Conservation (phyloP, 2,888 invertebrate genomes). For the Eupithecia centaureata region DNA sequence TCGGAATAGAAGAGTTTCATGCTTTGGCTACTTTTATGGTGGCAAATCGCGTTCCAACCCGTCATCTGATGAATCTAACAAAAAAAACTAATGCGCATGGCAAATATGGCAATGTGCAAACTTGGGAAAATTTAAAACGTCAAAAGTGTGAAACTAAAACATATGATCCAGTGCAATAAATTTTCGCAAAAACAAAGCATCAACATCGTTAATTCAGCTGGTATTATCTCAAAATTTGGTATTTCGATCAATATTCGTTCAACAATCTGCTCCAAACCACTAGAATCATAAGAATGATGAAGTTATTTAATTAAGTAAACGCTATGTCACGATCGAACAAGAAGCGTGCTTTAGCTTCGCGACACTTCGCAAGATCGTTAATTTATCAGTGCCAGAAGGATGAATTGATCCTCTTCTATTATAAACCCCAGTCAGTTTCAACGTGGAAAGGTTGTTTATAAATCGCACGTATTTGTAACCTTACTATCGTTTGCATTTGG, state of each 20-base stretch:
- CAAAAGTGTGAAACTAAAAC: no score
- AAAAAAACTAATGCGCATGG: no score
- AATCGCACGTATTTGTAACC: background rate
- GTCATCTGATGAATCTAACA: no score
- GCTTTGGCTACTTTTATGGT: no score
- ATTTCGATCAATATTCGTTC: background rate
- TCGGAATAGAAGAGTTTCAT: no score
- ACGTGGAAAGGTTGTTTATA: background rate
- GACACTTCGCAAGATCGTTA: conserved; percentile 5
- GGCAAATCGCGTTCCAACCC: no score
- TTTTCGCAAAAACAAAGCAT: background rate
- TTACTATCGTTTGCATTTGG: background rate
- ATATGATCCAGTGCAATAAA: background rate
- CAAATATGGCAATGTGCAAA: no score
- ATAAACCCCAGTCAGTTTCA: background rate
- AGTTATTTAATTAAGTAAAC: conserved; percentile 2
- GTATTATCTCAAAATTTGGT: background rate
- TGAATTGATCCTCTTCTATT: conserved; percentile 6
- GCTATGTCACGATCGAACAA: conserved; percentile 7
- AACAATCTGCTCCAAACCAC: background rate
- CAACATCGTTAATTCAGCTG: background rate
- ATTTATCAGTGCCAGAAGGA: conserved; percentile 8
- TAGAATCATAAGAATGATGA: background rate
- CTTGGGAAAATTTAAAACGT: no score
- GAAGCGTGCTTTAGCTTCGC: background rate